Evolutionary conservation across 2,888 invertebrate species (phyloP).

Genomic region (Trilocha varians): DNA sequence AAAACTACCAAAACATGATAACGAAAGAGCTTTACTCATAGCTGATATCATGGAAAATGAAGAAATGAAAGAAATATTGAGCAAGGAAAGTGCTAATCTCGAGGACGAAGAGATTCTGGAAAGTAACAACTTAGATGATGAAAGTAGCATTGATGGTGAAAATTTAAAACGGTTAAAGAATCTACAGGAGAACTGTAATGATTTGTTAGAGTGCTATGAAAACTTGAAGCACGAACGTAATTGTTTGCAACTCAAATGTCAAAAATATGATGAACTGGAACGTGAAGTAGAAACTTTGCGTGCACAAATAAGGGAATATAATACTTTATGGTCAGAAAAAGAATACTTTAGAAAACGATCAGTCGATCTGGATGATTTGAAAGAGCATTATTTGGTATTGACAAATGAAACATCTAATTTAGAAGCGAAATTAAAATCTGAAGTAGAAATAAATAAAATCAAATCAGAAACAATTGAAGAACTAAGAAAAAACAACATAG

Average conservation of each 20-base stretch:
- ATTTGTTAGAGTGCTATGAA: conserved; percentile 50
- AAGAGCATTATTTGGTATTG: conserved; percentile 50
- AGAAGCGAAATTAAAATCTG: conserved; percentile 52
- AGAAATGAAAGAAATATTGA: conserved; percentile 58
- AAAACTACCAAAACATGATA: conserved; percentile 29
- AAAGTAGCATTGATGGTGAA: conserved; percentile 39
- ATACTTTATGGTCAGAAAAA: conserved; percentile 54
- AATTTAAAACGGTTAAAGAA: conserved; percentile 50
- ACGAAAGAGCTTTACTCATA: conserved; percentile 51
- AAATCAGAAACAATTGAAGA: conserved; percentile 44
- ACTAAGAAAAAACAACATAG: conserved; percentile 42
- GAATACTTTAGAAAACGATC: conserved; percentile 55
- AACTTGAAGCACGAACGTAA: conserved; percentile 49
- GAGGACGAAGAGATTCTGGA: conserved; percentile 22
- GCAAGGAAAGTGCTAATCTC: conserved; percentile 29
- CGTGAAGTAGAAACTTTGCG: conserved; percentile 40
- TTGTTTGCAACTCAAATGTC: conserved; percentile 33
- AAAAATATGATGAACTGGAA: conserved; percentile 46
- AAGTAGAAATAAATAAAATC: conserved; percentile 50
- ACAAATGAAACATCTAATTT: conserved; percentile 51
- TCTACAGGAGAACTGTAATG: conserved; percentile 53
- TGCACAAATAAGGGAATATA: conserved; percentile 46
- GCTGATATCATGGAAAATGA: conserved; percentile 60
- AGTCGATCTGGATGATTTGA: conserved; percentile 45
- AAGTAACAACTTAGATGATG: conserved; percentile 23